Percentiles rank a stretch among this genome's conserved stretches.
These are phyloP conservation scores for Chydorus sphaericus DNA, from an alignment of 2,888 invertebrate genomes.

Conservation along the genomic window DNA sequence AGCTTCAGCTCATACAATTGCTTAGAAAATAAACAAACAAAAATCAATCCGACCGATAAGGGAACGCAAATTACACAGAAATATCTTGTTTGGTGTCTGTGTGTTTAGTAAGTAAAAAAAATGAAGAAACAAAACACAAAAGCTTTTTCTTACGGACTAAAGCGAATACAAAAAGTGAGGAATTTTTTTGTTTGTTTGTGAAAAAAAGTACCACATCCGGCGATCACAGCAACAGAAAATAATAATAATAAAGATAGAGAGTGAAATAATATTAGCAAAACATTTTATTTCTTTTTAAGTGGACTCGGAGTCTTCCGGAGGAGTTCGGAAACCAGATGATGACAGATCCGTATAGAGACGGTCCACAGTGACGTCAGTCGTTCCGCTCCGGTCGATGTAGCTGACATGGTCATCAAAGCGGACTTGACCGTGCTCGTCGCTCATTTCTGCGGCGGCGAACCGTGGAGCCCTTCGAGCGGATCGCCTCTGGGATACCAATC, in stretches of 20 bases:
- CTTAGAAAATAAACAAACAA: too few relatives aligned
- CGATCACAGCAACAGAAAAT: conserved; percentile 3
- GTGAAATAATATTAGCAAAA: neutral
- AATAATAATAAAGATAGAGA: neutral
- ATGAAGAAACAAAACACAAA: too few relatives aligned
- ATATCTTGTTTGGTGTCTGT: too few relatives aligned
- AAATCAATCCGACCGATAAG: too few relatives aligned
- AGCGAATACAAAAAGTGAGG: too few relatives aligned
- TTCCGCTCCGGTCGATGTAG: conserved; percentile 30
- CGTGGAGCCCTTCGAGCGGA: conserved; percentile 26
- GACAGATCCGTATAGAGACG: neutral
- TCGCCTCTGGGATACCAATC: conserved; percentile 16
- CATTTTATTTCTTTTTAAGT: neutral
- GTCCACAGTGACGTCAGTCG: neutral
- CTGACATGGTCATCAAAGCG: conserved; percentile 48
- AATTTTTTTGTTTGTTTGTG: too few relatives aligned
- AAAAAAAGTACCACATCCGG: conserved; percentile 5
- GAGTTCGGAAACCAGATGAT: neutral
- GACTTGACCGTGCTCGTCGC: conserved; percentile 36
- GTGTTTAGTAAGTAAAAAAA: too few relatives aligned
- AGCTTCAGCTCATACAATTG: too few relatives aligned
- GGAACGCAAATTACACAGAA: too few relatives aligned
- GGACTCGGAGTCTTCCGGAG: neutral
- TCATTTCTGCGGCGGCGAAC: conserved; percentile 20
- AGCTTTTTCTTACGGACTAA: too few relatives aligned